Base-by-base conservation (phyloP, 2,888 invertebrate species). In the Meiosimyza platycephala region DNA sequence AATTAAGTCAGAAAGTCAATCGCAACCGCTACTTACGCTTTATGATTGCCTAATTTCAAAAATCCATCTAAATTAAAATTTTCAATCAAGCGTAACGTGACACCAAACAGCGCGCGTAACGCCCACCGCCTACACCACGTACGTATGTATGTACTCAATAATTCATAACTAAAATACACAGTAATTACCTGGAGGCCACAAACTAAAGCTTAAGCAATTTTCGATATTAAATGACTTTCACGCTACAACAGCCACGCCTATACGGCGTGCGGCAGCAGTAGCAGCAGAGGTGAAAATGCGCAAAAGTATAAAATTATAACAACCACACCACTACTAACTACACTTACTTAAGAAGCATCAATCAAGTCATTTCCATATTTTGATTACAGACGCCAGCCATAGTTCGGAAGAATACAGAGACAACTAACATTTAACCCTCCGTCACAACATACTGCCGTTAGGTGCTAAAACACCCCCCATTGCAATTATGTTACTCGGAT, bases 131-230 rank as follows among this genome's bases (percentile, higher is more conserved):
- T 28, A 28, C 40, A 40, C 40, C 40, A 40, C 40, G 4, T 40
- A 40, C 40, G 3, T 40, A 40, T 7, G 40, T 40, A 40, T 40
- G 40, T 40, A 40, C 40, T 40, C 40, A 40, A 40, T 40, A 47
- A 16, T 40, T 18, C 63, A 6, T 18, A 28, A 54, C 7, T 12
- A 65, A 28, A 9, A 18, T 12, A 71, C 18, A 66, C 63, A 50
- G 67, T 82, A 83, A 82, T 82, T 82, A 82, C 82, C 83, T 83
- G 79, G 78, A 80, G 80, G 79, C 80, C 77, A 77, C 77, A 80
- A 82, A 82, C 79, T 79, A 79, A 78, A 76, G 75, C 76, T 72
- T 72, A 55, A 71, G 80, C 78, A 79, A 83, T 83, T 82, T 83
- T 79, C 77, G 76, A 82, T 81, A 83, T 82, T 81, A 81, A 82